Base-by-base conservation (phyloP, 2,113 vertebrate genomes). In the Anolis sagrei region DNA sequence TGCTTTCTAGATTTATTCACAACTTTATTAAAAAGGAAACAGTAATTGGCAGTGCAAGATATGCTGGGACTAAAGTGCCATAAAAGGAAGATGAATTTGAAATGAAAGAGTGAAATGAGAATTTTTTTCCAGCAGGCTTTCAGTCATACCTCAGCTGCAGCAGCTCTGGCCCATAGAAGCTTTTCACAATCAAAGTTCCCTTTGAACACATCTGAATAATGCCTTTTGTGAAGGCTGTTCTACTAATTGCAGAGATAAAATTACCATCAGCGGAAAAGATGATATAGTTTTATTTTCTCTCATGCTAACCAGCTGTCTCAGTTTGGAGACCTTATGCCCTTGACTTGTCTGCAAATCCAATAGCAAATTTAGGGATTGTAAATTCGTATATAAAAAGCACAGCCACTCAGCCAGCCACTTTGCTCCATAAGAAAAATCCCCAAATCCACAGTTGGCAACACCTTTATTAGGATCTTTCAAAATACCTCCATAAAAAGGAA, bases 101-200 rank as follows among this genome's bases (percentile, higher is more conserved):
- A 89, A 84, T 73, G 44, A 89, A 83, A 83, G 80, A 84, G 82
- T 82, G 87, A 80, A 87, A 68, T 11, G 27, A 68, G 64, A 68
- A 73, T 82, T 91, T 83, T 70, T 72, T 74, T 90, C 48, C 77
- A 84, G 39, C 70, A 90, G 78, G 81, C 70, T 80, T 87, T 94
- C 89, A 90, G 0, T 25, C 70, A 89, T 93, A 89, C 85, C 0
- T 0, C 82, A 48, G 85, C 74, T 86, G 83, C 90, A 36, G 66
- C 54, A 91, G 90, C 88, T 89, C 87, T 84, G 87, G 81, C 87
- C 84, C 91, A 86, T 73, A 90, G 89, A 93, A 89, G 83, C 91
- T 92, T 92, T 92, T 93, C 87, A 93, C 81, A 89, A 88, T 94
- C 62, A 92, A 89, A 86, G 85, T 87, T 89, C 79, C 51, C 91